Conservation (phyloP, 2,888 invertebrate genomes). For the Tetanocera ferruginea region DNA sequence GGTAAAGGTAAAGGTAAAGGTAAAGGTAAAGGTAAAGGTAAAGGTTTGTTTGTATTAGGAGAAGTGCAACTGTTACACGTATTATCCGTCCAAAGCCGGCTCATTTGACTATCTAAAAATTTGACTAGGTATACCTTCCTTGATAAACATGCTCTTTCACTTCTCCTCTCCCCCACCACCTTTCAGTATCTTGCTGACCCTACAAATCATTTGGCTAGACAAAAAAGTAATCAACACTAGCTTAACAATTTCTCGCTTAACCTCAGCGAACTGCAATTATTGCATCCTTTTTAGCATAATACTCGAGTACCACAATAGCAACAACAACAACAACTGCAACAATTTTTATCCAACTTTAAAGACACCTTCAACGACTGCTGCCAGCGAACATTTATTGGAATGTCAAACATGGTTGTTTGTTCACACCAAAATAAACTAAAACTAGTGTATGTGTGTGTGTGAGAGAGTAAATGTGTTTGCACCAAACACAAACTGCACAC, state of each 20-base stretch:
- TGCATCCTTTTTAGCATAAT: slow-evolving; percentile 8
- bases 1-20: too few relatives aligned
- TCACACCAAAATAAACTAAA: slow-evolving; percentile 29
- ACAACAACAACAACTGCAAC: not conserved
- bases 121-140: not conserved
- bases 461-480: not conserved
- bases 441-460: slow-evolving; percentile 7
- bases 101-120: not conserved
- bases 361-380: slow-evolving; percentile 2
- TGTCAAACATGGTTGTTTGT: slow-evolving; percentile 34
- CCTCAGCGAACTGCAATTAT: not conserved
- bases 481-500: not conserved
- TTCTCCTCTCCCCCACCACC: too few relatives aligned
- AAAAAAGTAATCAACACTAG: not conserved
- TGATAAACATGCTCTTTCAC: not conserved
- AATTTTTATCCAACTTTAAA: not conserved
- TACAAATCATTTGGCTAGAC: not conserved
- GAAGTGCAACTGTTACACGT: too few relatives aligned
- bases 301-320: not conserved
- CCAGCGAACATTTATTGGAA: slow-evolving; percentile 32
- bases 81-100: too few relatives aligned
- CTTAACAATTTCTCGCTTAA: not conserved
- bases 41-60: too few relatives aligned
- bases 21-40: too few relatives aligned
- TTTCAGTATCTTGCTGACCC: not conserved